A percentile compares a stretch with the other conserved stretches of the same genome.
phyloP scores from a whole-genome alignment of 2,888 invertebrate genomes.

The Acrocera orbiculus region DNA sequence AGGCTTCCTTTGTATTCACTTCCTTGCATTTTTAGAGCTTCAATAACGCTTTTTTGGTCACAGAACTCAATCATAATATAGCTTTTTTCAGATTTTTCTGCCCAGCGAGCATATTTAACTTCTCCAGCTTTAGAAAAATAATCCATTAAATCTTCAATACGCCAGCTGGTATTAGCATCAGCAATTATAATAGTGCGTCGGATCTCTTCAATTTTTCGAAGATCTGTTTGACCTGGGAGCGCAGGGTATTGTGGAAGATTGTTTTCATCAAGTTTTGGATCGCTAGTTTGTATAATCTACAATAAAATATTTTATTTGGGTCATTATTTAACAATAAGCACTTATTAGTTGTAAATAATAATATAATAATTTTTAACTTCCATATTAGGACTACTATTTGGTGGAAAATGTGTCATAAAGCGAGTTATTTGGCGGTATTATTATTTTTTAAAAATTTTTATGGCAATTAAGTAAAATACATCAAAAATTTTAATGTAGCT shows the following conservation, averaged over 20 bases:
- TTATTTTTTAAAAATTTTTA: too few relatives aligned
- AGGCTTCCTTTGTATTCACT: slow-evolving; percentile 51
- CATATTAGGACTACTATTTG: too few relatives aligned
- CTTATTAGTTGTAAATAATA: too few relatives aligned
- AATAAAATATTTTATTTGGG: too few relatives aligned
- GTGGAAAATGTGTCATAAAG: too few relatives aligned
- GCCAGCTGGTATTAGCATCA: slow-evolving; percentile 53
- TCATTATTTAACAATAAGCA: too few relatives aligned
- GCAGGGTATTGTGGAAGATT: slow-evolving; percentile 84
- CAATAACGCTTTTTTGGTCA: slow-evolving; percentile 74
- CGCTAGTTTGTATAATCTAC: slow-evolving; percentile 65
- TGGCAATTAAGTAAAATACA: too few relatives aligned
- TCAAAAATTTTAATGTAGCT: too few relatives aligned
- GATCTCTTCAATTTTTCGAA: slow-evolving; percentile 86
- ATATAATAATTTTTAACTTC: too few relatives aligned
- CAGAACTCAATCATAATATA: slow-evolving; percentile 87
- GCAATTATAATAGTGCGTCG: slow-evolving; percentile 78
- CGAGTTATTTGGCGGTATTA: too few relatives aligned
- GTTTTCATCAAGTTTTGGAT: slow-evolving; percentile 66
- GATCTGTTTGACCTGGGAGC: slow-evolving; percentile 71
- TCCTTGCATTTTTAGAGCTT: slow-evolving; percentile 73
- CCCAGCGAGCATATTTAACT: slow-evolving; percentile 86
- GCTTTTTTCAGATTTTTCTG: slow-evolving; percentile 59
- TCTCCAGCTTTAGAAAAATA: slow-evolving; percentile 78
- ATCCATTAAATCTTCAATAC: slow-evolving; percentile 71